Evolutionary conservation across 2,797 vertebrate genomes (phyloP).

Genomic region (Darevskia nairensis): DNA sequence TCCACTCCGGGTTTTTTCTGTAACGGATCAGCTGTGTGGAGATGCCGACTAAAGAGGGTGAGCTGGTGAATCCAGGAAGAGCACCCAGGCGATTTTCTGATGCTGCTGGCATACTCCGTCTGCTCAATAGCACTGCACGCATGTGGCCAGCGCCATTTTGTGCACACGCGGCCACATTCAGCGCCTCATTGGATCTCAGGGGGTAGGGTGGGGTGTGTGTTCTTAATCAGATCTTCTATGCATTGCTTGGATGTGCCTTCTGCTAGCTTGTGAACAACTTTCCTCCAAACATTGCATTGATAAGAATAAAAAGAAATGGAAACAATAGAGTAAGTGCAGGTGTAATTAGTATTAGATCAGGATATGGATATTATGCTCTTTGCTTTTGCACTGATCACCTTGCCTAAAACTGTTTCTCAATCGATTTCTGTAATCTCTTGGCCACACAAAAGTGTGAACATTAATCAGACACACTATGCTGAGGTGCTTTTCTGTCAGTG

Average conservation of each 20-base stretch:
- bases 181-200: no score
- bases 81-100: no score
- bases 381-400: not conserved
- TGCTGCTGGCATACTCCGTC: no score
- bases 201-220: not conserved
- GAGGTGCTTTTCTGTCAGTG: not conserved
- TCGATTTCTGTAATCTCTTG: not conserved
- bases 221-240: not conserved
- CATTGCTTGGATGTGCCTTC: not conserved
- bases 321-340: not conserved
- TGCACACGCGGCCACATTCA: no score
- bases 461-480: not conserved
- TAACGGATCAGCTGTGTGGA: no score
- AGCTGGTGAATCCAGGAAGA: no score
- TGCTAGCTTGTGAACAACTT: not conserved
- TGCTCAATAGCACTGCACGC: no score
- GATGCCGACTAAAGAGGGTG: no score
- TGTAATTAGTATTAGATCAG: conserved; percentile 13
- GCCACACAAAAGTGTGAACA: conserved; percentile 1
- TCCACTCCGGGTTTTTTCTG: no score
- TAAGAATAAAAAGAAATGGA: not conserved
- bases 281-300: not conserved
- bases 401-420: not conserved
- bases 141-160: no score
- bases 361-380: not conserved